Evolutionary conservation across 1,140 invertebrate genomes (phyloP), one percentile per base, ranked within the genome.

Genomic region (Sarcophaga peregrina): DNA sequence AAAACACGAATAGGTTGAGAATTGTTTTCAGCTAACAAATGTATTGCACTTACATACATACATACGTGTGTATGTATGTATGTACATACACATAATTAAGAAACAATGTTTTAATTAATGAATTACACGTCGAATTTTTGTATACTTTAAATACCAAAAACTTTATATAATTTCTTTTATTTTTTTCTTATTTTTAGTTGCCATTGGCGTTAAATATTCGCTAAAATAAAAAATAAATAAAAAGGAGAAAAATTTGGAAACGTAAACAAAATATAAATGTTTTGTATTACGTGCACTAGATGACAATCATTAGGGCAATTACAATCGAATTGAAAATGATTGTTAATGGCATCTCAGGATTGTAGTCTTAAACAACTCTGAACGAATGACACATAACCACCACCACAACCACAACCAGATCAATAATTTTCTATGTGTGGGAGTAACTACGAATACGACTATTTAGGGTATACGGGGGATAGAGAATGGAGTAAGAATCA

Each of bases 251-350:
- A 50, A 47, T 50, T 50, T 78, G 13, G 9, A 52, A 50, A 76
- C n/a, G 13, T 9, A 52, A 48, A 9, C 10, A 78, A 48, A 78
- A 78, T 50, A 47, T 17, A 46, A 76, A 47, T n/a, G 47, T 50
- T 10, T 52, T 52, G 75, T 10, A 25, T 0, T 78, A 78, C 75
- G 75, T 78, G 48, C n/a, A 78, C 75, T 20, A 52, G 20, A 50
- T 0, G 25, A 78, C 47, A 25, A 50, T 52, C 75, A 52, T 78
- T 50, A 78, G 50, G n/a, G 20, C 50, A 47, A 78, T 17, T 47
- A n/a, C 50, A 47, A 78, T 78, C 50, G 50, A 78, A 78, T 50
- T 52, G 8, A 17, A 78, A 78, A 7, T 78, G 17, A 78, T 78
- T 20, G 75, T 50, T 78, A 78, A 78, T 78, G 75, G 75, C 47